Base-by-base conservation (phyloP, 1,140 invertebrate genomes). In the Drosophila oshimai region DNA sequence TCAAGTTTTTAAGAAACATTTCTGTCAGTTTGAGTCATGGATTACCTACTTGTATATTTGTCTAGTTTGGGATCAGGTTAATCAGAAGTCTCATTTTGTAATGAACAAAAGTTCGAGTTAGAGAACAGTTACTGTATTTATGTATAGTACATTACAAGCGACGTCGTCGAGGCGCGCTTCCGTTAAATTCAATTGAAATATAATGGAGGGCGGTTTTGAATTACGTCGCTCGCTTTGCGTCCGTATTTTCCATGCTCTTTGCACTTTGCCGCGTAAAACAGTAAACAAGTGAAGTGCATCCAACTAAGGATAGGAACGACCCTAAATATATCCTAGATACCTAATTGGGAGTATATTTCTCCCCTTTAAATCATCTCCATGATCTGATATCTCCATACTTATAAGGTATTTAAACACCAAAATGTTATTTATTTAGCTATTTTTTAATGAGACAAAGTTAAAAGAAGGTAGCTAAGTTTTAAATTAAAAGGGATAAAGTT, bases 141-240 rank as follows among this genome's bases (percentile, higher is more conserved):
- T 29, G 17, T 33, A 46, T 36, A 33, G 15, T 33, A 51, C 24
- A 42, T 17, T 36, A 29, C 22, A 22, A 44, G 37, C 39, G 29
- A 36, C 26, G 36, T 80, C 36, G 67, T 34, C 74, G 44, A 61
- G 64, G 34, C 55, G 54, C 51, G 72, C 80, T 86, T 86, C 80
- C 80, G 80, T 80, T 76, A 50, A 68, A 73, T 65, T 76, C 70
- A 80, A 86, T 87, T 86, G 81, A 80, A 73, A 86, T 87, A 86
- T 86, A 86, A 86, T 86, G 81, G 71, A 29, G 69, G 81, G 76
- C 67, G 61, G 80, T 69, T 75, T 80, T 87, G 61, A 75, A 84
- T 87, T 80, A 80, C 71, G 75, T 55, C 51, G n/a, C n/a, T n/a
- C n/a, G n/a, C n/a, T n/a, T n/a, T 65, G 53, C 31, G 60, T 45